Base-by-base conservation (phyloP, 2,888 invertebrate genomes). In the Epinotia demarniana region DNA sequence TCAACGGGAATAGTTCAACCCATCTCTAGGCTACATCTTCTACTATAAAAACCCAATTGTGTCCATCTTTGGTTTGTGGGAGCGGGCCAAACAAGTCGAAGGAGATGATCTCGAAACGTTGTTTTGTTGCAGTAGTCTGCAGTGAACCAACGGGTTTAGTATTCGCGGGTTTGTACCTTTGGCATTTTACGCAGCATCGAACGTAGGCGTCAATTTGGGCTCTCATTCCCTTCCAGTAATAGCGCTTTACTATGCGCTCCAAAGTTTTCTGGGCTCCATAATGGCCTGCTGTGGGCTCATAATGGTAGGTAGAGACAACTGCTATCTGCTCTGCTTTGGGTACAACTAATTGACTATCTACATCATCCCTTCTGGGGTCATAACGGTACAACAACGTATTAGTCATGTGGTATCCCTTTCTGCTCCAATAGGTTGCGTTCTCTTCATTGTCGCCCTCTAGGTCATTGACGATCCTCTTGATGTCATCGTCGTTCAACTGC, bases 1-100 rank as follows among this genome's bases (percentile, higher is more conserved):
- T 8, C 0, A 83, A 23, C 0, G 83, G 71, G 39, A 84, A 83
- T 12, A 85, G 43, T 61, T 84, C 84, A 0, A 82, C 77, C 83
- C 84, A 86, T n/a, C 78, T 64, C 0, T 73, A 74, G 8, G 78
- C 69, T 1, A 75, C 58, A n/a, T 84, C 83, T 68, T 84, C 82
- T 0, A 77, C 72, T 19, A 80, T 78, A 9, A 81, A 68, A 16
- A 74, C 69, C 69, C 74, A 74, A 2, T 3, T n/a, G 12, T 46
- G 2, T 8, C 33, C 19, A n/a, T 55, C 67, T 39, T 57, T 49
- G 67, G 71, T 55, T 72, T 61, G 0, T 61, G 79, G 79, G 12
- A 77, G 27, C 0, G 79, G 77, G 0, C 79, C 79, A 62, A 79
- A 79, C 3, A 77, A 57, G n/a, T n/a, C n/a, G n/a, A n/a, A n/a